Conservation (phyloP, 2,888 invertebrate genomes). For the Eurois occulta region DNA sequence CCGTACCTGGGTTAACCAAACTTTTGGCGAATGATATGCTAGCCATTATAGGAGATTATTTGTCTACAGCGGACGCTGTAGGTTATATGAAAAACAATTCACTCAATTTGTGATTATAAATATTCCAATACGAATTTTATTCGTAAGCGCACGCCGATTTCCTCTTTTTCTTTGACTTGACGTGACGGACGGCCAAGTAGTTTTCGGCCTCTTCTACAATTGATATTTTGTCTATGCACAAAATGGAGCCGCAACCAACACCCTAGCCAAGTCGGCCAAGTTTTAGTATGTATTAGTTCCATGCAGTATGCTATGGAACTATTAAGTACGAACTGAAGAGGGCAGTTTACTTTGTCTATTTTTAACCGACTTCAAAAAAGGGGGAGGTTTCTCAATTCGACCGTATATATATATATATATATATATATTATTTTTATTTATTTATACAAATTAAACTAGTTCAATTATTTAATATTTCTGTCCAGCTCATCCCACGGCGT, state of each 20-base stretch:
- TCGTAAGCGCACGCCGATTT: conserved; percentile 35
- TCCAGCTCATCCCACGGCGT: background rate
- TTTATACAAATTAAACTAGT: too few relatives aligned
- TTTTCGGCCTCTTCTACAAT: conserved; percentile 6
- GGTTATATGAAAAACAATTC: conserved; percentile 25
- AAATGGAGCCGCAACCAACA: conserved; percentile 6
- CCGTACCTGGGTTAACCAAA: conserved; percentile 88
- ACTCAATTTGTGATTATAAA: conserved; percentile 9
- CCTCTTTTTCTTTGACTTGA: conserved; percentile 27
- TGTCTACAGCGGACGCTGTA: conserved; percentile 70
- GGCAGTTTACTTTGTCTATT: background rate
- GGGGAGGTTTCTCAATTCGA: too few relatives aligned
- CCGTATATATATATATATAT: too few relatives aligned
- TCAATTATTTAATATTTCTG: background rate
- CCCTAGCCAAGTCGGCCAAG: conserved; percentile 23
- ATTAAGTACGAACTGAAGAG: background rate
- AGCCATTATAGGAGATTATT: conserved; percentile 77
- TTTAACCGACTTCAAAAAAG: too few relatives aligned
- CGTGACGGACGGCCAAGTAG: conserved; percentile 34
- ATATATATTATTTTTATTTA: too few relatives aligned
- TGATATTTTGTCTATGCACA: conserved; percentile 13
- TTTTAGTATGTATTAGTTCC: background rate
- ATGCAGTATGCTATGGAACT: background rate
- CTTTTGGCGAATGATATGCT: conserved; percentile 87
- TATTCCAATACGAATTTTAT: conserved; percentile 22